A percentile compares a stretch with the other conserved stretches of the same genome.
Conservation (phyloP, 30 jellyfish, hydroid and myxozoan genomes). For the Pseudorhiza aurosa region DNA sequence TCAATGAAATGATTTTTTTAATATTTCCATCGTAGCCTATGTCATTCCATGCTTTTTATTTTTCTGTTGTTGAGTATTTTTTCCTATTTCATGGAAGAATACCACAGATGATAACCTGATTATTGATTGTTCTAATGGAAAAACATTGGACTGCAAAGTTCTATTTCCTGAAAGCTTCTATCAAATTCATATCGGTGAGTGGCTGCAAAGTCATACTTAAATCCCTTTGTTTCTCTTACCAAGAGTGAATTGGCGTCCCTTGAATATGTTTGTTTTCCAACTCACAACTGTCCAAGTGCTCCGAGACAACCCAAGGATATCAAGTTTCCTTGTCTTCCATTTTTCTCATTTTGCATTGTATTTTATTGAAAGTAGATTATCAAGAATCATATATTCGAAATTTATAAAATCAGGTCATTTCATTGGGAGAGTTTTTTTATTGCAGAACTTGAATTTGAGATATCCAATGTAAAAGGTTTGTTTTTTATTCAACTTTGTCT, state of each 20-base stretch:
- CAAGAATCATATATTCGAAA: no score
- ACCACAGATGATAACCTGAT: conserved; percentile 61
- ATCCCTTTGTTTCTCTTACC: no score
- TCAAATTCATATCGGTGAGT: conserved; percentile 61
- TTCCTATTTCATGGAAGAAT: conserved; percentile 47
- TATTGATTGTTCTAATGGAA: conserved; percentile 64
- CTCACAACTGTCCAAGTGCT: background rate
- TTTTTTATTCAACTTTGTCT: no score
- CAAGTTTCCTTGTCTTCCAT: no score
- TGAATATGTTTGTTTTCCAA: background rate
- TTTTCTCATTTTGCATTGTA: no score
- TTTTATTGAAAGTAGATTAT: no score
- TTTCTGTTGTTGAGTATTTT: background rate
- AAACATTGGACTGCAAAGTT: conserved; percentile 60
- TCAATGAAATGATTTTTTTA: background rate
- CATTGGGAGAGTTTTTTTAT: no score
- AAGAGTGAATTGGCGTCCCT: no score
- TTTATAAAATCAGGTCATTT: no score
- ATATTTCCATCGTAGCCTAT: background rate
- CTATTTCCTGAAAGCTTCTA: conserved; percentile 66
- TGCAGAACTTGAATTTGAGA: conserved; percentile 35
- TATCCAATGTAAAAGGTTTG: conserved; percentile 29
- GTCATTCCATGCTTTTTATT: background rate
- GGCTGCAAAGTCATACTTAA: background rate
- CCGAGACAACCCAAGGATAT: no score